Conservation (phyloP, 2,888 invertebrate species). For the Desoria tigrina region DNA sequence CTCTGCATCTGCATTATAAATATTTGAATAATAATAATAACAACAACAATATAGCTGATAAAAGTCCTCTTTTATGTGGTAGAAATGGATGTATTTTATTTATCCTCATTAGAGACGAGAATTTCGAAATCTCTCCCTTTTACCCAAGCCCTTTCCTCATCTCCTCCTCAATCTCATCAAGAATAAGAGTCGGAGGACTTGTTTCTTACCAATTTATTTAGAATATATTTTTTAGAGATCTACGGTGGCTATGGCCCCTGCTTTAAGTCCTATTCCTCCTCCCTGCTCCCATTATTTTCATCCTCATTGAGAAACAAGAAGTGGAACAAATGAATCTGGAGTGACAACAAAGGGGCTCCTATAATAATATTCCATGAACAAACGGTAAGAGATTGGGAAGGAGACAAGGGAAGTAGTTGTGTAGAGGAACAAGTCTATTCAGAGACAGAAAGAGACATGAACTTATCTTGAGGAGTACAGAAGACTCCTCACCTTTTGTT, state of each 20-base stretch:
- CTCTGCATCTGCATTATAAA: neutral
- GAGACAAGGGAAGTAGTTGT: slow-evolving; percentile 1
- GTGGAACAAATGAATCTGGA: neutral
- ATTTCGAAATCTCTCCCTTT: slow-evolving; percentile 20
- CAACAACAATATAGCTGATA: too few relatives aligned
- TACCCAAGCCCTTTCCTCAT: slow-evolving; percentile 17
- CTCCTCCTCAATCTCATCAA: slow-evolving; percentile 10
- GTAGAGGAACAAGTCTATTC: neutral
- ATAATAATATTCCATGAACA: slow-evolving; percentile 3
- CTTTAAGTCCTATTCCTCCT: too few relatives aligned
- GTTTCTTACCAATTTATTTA: too few relatives aligned
- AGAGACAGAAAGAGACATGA: too few relatives aligned
- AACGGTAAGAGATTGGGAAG: neutral
- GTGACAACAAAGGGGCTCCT: slow-evolving; percentile 4
- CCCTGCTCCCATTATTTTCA: slow-evolving; percentile 7
- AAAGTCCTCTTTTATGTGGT: neutral
- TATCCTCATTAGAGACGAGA: slow-evolving; percentile 2
- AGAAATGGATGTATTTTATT: neutral
- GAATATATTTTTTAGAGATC: too few relatives aligned
- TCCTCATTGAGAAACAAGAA: slow-evolving; percentile 8
- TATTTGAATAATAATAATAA: neutral
- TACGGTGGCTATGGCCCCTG: too few relatives aligned
- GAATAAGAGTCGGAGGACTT: too few relatives aligned
- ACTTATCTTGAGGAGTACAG: too few relatives aligned
- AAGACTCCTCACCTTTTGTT: slow-evolving; percentile 19